Conservation (phyloP, 2,888 invertebrate species). For the Dryomyza anilis region DNA sequence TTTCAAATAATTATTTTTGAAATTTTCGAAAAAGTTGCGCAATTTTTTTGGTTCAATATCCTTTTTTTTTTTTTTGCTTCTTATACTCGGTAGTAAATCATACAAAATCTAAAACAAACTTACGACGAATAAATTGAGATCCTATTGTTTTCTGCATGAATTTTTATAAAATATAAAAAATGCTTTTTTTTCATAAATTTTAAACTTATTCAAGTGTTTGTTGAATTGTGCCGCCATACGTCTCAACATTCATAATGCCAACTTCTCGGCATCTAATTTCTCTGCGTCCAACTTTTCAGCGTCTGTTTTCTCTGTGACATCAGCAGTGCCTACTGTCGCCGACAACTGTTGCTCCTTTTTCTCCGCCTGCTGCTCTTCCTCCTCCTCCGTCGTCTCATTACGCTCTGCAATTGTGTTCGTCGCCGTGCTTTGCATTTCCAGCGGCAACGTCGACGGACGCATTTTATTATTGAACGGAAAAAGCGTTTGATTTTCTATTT, state of each 20-base stretch:
- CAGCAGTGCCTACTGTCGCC: slow-evolving; percentile 32
- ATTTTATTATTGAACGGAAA: slow-evolving; percentile 61
- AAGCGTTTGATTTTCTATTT: slow-evolving; percentile 63
- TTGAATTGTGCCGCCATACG: background rate
- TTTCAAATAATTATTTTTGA: slow-evolving; percentile 2
- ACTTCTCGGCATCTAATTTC: background rate
- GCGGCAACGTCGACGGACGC: slow-evolving; percentile 58
- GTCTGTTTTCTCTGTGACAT: slow-evolving; percentile 39
- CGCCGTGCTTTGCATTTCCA: slow-evolving; percentile 42
- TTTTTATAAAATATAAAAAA: too few species aligned
- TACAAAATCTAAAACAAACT: background rate
- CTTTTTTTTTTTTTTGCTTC: background rate
- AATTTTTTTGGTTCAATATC: background rate
- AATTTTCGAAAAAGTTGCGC: background rate
- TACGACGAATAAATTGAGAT: slow-evolving; percentile 16
- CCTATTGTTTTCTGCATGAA: slow-evolving; percentile 9
- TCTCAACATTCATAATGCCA: background rate
- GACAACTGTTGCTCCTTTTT: too few species aligned
- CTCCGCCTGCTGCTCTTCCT: slow-evolving; percentile 30
- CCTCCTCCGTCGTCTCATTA: slow-evolving; percentile 15
- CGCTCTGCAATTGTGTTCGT: slow-evolving; percentile 20
- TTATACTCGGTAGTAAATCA: too few species aligned
- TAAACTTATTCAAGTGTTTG: slow-evolving; percentile 19
- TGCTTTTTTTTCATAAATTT: slow-evolving; percentile 17
- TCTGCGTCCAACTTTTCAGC: slow-evolving; percentile 36